These are phyloP conservation scores for Dendrocincla fuliginosa DNA, from an alignment of 2,797 vertebrate species.

Conservation along the genomic window DNA sequence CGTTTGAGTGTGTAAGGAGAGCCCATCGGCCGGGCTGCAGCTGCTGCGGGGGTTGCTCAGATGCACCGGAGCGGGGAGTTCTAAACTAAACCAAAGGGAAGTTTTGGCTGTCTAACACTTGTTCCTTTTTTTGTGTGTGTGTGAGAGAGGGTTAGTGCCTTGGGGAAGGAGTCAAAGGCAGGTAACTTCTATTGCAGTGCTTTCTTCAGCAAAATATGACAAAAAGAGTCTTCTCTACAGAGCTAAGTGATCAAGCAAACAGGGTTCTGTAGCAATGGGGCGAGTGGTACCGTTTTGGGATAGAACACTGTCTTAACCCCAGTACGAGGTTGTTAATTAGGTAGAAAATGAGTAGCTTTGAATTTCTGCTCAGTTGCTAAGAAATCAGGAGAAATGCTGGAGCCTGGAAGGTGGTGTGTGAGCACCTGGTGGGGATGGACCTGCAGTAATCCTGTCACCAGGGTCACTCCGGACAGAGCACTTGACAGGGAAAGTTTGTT, in stretches of 20 bases:
- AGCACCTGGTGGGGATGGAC: not conserved
- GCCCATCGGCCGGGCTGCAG: accelerated
- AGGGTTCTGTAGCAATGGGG: not conserved
- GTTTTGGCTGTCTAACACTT: accelerated
- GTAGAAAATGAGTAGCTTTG: not conserved
- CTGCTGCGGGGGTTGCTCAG: no score
- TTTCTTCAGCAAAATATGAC: not conserved
- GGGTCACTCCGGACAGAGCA: not conserved
- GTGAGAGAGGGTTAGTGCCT: not conserved
- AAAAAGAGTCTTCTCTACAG: not conserved
- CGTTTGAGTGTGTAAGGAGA: not conserved
- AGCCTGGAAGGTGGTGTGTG: accelerated
- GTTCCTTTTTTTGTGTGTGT: not conserved
- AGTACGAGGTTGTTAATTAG: not conserved
- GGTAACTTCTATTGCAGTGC: not conserved
- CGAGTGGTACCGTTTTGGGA: accelerated
- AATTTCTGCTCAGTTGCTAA: not conserved
- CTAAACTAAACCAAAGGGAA: not conserved
- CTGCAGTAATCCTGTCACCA: not conserved
- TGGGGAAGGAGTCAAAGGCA: accelerated
- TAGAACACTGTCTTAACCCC: accelerated
- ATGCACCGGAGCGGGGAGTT: accelerated
- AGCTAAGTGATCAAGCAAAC: no score
- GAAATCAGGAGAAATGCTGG: not conserved
- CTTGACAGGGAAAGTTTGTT: not conserved